Evolutionary conservation across 2,888 invertebrate species (phyloP), one percentile per base, ranked within the genome.

Genomic region (Brachyptera risi): DNA sequence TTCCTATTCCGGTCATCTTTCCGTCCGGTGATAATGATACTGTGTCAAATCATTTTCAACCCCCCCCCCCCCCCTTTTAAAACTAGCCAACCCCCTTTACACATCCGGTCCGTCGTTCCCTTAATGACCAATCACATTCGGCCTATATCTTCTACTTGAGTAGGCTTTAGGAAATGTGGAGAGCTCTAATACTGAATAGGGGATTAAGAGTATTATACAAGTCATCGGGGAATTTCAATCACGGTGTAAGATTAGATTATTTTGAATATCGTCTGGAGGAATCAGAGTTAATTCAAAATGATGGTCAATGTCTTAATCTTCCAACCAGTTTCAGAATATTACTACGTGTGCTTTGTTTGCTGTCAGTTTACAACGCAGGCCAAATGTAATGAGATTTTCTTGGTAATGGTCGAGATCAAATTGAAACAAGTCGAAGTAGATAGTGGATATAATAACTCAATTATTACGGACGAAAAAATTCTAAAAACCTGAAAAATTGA

Each of bases 1-100:
- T 44, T 21, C 17, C 44, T 17, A 35, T 27, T 51, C 51, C 51
- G 51, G 51, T 51, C 51, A 31, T 51, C 51, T 51, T 51, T n/a
- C n/a, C n/a, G n/a, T n/a, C n/a, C n/a, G n/a, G 51, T 51, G 51
- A 19, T 51, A 51, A 51, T 51, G 51, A 51, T 15, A 27, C 51
- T 51, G 51, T 51, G 35, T 27, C 51, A 27, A 51, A 51, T 51
- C 15, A 51, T 35, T 35, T 35, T 35, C 17, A 27, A 11, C 27
- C 51, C 51, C n/a, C n/a, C n/a, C n/a, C n/a, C n/a, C n/a, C n/a
- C n/a, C n/a, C 51, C 51, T 51, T 35, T 51, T 35, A 15, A 35
- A 13, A 49, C 9, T 51, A 7, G 51, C 17, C 51, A 35, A 51
- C 51, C 51, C 51, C 40, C 35, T 51, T 15, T 31, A 51, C 47